Base-by-base conservation (phyloP, 2,113 vertebrate species). In the Grallaria varia region DNA sequence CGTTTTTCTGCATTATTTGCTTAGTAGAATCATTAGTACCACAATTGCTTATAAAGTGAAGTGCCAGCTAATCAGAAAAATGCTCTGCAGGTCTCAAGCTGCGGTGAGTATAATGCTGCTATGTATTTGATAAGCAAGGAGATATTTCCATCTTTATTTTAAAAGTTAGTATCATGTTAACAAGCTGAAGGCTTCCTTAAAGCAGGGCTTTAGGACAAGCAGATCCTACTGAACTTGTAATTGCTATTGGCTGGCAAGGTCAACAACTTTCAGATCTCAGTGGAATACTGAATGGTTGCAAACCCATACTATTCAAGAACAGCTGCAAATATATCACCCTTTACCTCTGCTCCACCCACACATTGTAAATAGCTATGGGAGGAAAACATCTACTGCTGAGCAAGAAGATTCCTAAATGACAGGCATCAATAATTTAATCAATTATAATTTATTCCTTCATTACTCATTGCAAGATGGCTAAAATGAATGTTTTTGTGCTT, bases 331-430 rank as follows among this genome's bases (percentile, higher is more conserved):
- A 50, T n/a, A 89, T 94, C 18, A 66, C 52, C 37, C 45, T 87
- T n/a, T 80, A 58, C 52, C 47, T 92, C 49, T 78, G n/a, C 4
- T 83, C 39, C 33, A 47, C 49, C 67, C 4, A 7, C 40, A 27
- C n/a, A 25, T 50, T 5, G 6, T 68, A 89, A 76, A 91, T 74
- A 79, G 71, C 47, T 75, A 35, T 37, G 50, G 78, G 73, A 75
- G 47, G 30, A 92, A 93, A 96, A 85, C 19, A 72, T 67, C 82
- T 81, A 37, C 76, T 87, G 63, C 90, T 89, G 89, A 94, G 86
- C 63, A 83, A 84, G 53, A 93, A 71, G 49, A 50, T 84, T 89
- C 73, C 42, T 90, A 60, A 56, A 52, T 89, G 49, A 89, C 9
- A 90, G 25, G 50, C 74, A 84, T 95, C 80, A 88, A 76, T 84